Evolutionary conservation across 2,888 invertebrate genomes (phyloP).

Genomic region (Acronicta psi): DNA sequence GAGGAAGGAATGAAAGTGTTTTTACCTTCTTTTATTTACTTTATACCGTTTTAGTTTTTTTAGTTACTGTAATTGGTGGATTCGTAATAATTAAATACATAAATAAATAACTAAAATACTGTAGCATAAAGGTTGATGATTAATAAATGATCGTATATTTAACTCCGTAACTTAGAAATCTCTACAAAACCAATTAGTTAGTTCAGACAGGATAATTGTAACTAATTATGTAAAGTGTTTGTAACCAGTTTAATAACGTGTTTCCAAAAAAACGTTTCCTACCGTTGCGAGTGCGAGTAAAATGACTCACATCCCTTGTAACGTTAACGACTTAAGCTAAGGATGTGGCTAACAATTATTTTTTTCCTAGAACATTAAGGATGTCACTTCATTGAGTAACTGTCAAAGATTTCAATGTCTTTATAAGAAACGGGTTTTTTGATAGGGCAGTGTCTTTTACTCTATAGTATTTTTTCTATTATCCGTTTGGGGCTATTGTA

Average conservation of each 20-base stretch:
- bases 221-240: conserved; percentile 9
- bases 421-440: too few species aligned
- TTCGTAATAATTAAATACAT: too few species aligned
- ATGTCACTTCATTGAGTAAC: conserved; percentile 15
- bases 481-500: too few species aligned
- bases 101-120: too few species aligned
- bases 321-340: conserved; percentile 2
- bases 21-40: too few species aligned
- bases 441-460: too few species aligned
- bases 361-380: conserved; percentile 11
- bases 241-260: conserved; percentile 9
- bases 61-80: too few species aligned
- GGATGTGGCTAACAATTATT: conserved; percentile 26
- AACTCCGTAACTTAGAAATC: not conserved
- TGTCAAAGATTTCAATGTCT: not conserved
- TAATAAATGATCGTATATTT: too few species aligned
- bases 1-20: too few species aligned
- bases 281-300: conserved; percentile 4
- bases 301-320: conserved; percentile 28
- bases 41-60: too few species aligned
- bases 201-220: conserved; percentile 8
- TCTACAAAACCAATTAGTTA: conserved; percentile 5
- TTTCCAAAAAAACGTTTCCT: conserved; percentile 12
- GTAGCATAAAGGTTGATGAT: too few species aligned
- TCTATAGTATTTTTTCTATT: too few species aligned